Evolutionary conservation across 30 jellyfish, hydroid and myxozoan species (phyloP).

Genomic region (Hydractinia symbiolongicarpus): DNA sequence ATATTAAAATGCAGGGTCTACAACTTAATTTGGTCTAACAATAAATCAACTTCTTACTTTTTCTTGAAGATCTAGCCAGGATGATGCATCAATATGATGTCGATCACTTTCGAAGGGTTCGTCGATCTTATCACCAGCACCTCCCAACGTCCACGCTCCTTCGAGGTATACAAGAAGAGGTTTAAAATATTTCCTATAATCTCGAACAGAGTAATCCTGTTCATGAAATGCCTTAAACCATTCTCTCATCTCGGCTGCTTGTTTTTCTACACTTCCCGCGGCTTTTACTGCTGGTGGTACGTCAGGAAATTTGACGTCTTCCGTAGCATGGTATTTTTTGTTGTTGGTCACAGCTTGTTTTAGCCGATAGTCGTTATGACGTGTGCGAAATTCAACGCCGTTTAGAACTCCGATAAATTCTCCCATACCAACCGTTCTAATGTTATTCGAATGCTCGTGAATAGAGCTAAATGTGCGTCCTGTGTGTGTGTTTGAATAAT

Average conservation of each 20-base stretch:
- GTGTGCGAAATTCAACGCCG: conserved; percentile 43
- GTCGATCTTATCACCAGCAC: conserved; percentile 48
- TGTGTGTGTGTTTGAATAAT: conserved; percentile 18
- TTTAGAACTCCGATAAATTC: conserved; percentile 23
- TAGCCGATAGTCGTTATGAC: conserved; percentile 35
- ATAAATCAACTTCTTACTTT: background rate
- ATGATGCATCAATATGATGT: conserved; percentile 59
- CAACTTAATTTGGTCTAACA: too few species aligned
- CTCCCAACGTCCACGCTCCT: conserved; percentile 81
- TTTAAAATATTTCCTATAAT: conserved; percentile 65
- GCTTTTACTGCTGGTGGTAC: conserved; percentile 26
- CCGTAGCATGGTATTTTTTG: conserved; percentile 8
- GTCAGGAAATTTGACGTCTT: conserved; percentile 15
- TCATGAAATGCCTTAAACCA: conserved; percentile 94
- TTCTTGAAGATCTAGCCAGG: conserved; percentile 60
- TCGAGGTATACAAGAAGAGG: conserved; percentile 76
- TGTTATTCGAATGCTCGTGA: conserved; percentile 29
- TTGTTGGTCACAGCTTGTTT: background rate
- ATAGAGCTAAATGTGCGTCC: conserved; percentile 28
- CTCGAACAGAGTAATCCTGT: conserved; percentile 52
- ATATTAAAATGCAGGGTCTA: too few species aligned
- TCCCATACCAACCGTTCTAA: conserved; percentile 42
- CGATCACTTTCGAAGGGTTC: conserved; percentile 73
- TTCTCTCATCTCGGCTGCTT: conserved; percentile 57
- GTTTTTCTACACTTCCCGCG: conserved; percentile 36